Percentiles rank a stretch among this genome's conserved stretches.
Evolutionary conservation across 2,888 invertebrate species (phyloP).

Genomic region (Caenorhabditis panamensis): DNA sequence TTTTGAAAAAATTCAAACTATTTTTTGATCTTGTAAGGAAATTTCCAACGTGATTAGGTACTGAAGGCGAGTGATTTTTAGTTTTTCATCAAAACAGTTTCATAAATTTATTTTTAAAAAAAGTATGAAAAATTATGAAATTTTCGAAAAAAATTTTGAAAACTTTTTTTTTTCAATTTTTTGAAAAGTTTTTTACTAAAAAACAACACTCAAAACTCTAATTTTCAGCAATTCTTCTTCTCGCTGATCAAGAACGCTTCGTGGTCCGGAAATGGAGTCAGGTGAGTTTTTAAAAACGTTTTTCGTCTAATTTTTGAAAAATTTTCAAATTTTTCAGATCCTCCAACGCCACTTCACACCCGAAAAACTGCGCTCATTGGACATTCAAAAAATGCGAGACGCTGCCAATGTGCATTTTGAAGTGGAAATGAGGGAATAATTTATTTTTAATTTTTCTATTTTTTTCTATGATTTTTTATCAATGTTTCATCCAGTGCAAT

Average conservation of each 20-base stretch:
- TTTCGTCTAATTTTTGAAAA: too few species aligned
- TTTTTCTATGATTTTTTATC: not conserved
- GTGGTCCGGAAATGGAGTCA: constrained; percentile 43
- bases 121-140: not conserved
- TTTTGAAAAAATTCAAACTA: too few species aligned
- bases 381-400: constrained; percentile 51
- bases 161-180: too few species aligned
- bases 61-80: too few species aligned
- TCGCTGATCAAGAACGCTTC: constrained; percentile 14
- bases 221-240: not conserved
- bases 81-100: too few species aligned
- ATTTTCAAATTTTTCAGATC: constrained; percentile 28
- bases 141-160: constrained; percentile 28
- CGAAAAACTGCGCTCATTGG: constrained; percentile 28
- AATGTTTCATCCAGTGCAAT: not conserved
- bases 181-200: too few species aligned
- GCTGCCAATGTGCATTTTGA: constrained; percentile 14
- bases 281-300: too few species aligned
- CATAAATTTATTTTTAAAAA: too few species aligned
- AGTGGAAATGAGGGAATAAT: not conserved
- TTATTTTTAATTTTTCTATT: not conserved
- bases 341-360: constrained; percentile 55
- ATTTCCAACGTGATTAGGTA: too few species aligned
- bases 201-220: too few species aligned
- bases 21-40: too few species aligned